Evolutionary conservation across 2,888 invertebrate species (phyloP).

Genomic region (Pyrgus malvae): DNA sequence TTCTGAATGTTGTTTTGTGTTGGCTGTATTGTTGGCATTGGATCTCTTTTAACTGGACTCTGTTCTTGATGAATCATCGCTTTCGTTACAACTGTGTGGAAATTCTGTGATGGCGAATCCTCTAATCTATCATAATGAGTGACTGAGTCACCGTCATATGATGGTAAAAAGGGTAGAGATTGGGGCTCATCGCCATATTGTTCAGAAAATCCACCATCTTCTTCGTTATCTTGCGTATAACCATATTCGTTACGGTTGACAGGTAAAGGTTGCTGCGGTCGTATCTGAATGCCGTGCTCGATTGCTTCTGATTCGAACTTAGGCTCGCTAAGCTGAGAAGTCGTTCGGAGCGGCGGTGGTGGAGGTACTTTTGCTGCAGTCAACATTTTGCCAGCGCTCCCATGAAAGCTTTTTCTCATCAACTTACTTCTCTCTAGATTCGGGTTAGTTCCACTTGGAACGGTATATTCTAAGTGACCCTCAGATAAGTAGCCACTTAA

Average conservation of each 20-base stretch:
- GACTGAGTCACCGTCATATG: constrained; percentile 72
- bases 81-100: constrained; percentile 89
- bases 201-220: constrained; percentile 75
- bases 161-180: constrained; percentile 83
- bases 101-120: constrained; percentile 72
- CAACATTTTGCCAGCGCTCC: constrained; percentile 90
- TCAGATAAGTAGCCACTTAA: constrained; percentile 93
- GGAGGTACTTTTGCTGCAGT: constrained; percentile 93
- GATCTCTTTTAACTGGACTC: constrained; percentile 83
- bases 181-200: constrained; percentile 82
- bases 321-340: constrained; percentile 90
- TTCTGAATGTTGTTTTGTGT: constrained; percentile 64
- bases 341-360: constrained; percentile 92
- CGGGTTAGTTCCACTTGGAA: constrained; percentile 86
- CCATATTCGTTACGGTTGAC: constrained; percentile 43
- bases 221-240: constrained; percentile 60
- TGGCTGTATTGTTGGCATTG: constrained; percentile 49
- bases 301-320: constrained; percentile 83
- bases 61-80: constrained; percentile 94
- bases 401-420: constrained; percentile 94
- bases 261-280: constrained; percentile 69
- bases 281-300: constrained; percentile 65
- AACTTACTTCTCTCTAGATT: constrained; percentile 92
- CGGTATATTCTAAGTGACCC: constrained; percentile 90
- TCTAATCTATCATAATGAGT: constrained; percentile 64